Percentiles rank a stretch among this genome's conserved stretches.
phyloP scores from a whole-genome alignment of 2,113 vertebrate species.

The Sylvicapra grimmia region DNA sequence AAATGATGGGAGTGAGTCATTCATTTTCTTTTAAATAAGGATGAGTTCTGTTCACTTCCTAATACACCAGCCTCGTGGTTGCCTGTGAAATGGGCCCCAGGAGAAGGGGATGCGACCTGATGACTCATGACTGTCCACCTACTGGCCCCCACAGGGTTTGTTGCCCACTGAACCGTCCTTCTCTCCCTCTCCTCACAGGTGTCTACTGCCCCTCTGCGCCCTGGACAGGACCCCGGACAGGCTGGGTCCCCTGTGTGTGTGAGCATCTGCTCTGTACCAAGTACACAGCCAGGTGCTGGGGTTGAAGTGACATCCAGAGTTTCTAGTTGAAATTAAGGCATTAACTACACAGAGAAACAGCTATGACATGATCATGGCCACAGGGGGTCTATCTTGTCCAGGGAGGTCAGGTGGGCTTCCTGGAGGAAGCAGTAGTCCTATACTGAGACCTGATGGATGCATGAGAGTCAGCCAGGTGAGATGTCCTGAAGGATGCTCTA shows the following conservation, averaged over 20 bases:
- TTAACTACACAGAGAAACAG: neutral
- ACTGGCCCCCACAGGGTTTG: fast-evolving
- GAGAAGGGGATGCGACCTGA: fast-evolving
- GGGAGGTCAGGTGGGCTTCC: neutral
- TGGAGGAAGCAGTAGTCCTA: neutral
- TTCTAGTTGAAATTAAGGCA: neutral
- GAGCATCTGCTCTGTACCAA: neutral
- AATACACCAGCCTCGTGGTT: neutral
- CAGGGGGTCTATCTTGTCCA: neutral
- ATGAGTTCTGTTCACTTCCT: neutral
- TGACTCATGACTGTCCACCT: fast-evolving
- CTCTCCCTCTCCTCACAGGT: neutral
- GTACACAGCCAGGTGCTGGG: neutral
- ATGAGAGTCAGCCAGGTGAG: neutral
- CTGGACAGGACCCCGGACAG: neutral
- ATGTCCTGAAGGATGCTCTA: neutral
- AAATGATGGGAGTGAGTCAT: neutral
- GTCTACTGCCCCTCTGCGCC: neutral
- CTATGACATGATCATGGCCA: neutral
- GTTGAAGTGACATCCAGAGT: fast-evolving
- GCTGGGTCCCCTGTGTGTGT: neutral
- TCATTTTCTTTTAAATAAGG: slow-evolving; percentile 47
- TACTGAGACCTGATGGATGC: neutral
- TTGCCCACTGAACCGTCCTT: neutral
- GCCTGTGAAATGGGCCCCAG: fast-evolving